These are phyloP conservation scores for Opisthocomus hoazin DNA, from an alignment of 2,113 vertebrate species.

Conservation along the genomic window DNA sequence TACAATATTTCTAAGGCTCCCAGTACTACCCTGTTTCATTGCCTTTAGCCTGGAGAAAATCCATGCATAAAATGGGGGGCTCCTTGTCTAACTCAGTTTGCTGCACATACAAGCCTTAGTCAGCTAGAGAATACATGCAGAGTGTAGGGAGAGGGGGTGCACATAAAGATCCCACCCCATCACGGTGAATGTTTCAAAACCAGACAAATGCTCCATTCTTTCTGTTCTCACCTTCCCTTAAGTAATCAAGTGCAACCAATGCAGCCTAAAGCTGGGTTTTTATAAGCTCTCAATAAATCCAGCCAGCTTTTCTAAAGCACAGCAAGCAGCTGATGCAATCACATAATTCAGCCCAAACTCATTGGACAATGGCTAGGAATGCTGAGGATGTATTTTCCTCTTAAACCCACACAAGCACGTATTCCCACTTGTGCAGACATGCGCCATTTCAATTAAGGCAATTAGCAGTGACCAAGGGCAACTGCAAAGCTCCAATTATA, in stretches of 20 bases:
- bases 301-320: constrained; percentile 6
- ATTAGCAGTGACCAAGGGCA: constrained; percentile 63
- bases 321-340: constrained; percentile 20
- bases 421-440: not conserved
- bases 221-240: not conserved
- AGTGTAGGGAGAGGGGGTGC: not conserved
- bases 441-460: constrained; percentile 32
- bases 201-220: not conserved
- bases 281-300: constrained; percentile 7
- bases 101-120: not conserved
- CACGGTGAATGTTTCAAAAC: not conserved
- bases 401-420: not conserved
- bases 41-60: not conserved
- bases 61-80: not conserved
- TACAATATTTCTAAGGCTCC: not conserved
- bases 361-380: not conserved
- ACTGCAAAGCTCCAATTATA: constrained; percentile 59
- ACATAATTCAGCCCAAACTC: not conserved
- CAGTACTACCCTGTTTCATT: not conserved
- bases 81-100: not conserved
- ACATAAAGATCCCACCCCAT: not conserved
- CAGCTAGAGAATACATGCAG: not conserved
- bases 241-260: not conserved
- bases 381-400: constrained; percentile 9
- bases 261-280: not conserved